Base-by-base conservation (phyloP, 2,888 invertebrate genomes). In the Drosophila neotestacea region DNA sequence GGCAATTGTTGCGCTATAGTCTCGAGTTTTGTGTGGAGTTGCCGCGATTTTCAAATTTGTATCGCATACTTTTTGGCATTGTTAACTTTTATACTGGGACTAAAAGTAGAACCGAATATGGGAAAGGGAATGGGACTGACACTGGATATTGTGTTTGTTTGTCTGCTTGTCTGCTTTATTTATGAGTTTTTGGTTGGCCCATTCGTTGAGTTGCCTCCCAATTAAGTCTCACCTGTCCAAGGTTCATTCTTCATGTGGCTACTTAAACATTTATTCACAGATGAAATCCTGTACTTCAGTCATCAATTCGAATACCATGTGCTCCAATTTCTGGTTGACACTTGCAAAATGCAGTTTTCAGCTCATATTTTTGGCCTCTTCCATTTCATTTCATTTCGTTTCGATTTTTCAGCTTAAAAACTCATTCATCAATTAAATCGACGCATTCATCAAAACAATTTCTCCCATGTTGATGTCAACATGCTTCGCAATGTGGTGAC, bases 401-500 rank as follows among this genome's bases (percentile, higher is more conserved):
- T 70, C 73, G 74, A 77, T 85, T 71, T 75, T 74, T 71, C 77
- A 73, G 84, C 86, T 91, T 90, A 88, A 89, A 91, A 90, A 80
- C 81, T 73, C 90, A 91, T 90, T 88, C 90, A 89, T 90, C 90
- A 90, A 90, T 91, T 91, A 90, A 90, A 90, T 89, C 82, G 85
- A 83, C 79, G 78, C 90, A 90, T 90, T 90, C 90, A 90, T 90
- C 91, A 90, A 88, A 88, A 88, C 84, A 89, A 85, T 89, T 81
- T 78, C 69, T 66, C 67, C 74, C 87, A 74, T 72, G 81, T 79
- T 66, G 85, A 60, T 79, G 85, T 81, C 85, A 81, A 64, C 83
- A 76, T 65, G 84, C 56, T 59, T 62, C 38, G 42, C 70, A 58
- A 51, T 56, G 65, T 73, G 76, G 65, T 55, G 72, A 71, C 75